Percentiles rank a stretch among this genome's conserved stretches.
These are phyloP conservation scores for Cariama cristata DNA, from an alignment of 2,113 vertebrate genomes.

Conservation along the genomic window DNA sequence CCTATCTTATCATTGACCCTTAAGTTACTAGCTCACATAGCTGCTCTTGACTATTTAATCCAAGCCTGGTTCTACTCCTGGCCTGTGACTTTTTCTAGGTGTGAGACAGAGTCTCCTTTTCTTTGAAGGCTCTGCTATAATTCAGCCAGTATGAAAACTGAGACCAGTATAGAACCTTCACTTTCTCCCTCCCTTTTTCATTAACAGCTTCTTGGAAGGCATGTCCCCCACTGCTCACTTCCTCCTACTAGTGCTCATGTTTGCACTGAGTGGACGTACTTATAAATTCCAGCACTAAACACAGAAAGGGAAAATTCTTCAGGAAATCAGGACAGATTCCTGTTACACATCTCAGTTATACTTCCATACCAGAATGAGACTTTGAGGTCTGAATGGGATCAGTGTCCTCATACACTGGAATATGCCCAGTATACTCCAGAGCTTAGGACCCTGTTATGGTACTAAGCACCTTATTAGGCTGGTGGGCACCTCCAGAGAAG, in stretches of 20 bases:
- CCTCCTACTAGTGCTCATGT: neutral
- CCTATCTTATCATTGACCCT: neutral
- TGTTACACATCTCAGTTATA: neutral
- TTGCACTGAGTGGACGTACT: neutral
- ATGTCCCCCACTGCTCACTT: neutral
- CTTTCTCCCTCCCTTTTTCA: neutral
- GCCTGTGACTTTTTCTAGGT: neutral
- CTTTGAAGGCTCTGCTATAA: neutral
- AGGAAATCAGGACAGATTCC: neutral
- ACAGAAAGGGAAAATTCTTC: neutral
- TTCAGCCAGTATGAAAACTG: neutral
- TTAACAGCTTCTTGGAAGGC: neutral
- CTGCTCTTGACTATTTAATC: neutral
- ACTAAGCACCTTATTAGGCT: neutral
- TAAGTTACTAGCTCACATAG: neutral
- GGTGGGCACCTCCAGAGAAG: neutral
- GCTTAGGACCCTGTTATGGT: neutral
- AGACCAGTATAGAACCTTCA: neutral
- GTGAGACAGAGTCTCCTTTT: neutral
- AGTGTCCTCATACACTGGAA: neutral
- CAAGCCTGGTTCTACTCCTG: neutral
- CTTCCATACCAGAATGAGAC: neutral
- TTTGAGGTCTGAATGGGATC: neutral
- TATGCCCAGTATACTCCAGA: neutral
- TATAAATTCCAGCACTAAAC: conserved; percentile 18